phyloP scores from a whole-genome alignment of 2,888 invertebrate species.

The Drosophila paracracens region DNA sequence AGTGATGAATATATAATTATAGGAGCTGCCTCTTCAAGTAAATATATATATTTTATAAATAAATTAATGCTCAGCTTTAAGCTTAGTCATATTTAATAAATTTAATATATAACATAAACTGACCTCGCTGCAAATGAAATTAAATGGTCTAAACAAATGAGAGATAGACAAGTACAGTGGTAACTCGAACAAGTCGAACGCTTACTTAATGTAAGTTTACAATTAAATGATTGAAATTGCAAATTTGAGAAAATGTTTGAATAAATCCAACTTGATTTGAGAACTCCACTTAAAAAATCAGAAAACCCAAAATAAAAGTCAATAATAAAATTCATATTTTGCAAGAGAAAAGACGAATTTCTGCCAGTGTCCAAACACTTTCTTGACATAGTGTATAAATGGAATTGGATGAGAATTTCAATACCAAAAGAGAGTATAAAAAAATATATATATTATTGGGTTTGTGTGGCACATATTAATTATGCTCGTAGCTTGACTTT shows the following conservation, averaged over 20 bases:
- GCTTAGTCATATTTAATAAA: not conserved
- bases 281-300: not conserved
- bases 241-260: not conserved
- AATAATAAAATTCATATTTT: rapidly evolving
- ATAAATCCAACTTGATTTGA: not conserved
- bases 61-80: not conserved
- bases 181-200: not conserved
- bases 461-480: not conserved
- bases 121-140: slow-evolving; percentile 6
- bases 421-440: not conserved
- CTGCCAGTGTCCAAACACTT: not conserved
- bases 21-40: not conserved
- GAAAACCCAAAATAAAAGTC: not conserved
- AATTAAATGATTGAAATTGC: not conserved
- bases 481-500: not conserved
- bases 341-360: not conserved
- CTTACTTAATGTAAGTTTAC: not conserved
- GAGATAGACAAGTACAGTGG: not conserved
- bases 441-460: not conserved
- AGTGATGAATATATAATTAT: not conserved
- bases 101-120: not conserved
- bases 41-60: not conserved
- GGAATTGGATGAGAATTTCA: not conserved
- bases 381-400: not conserved
- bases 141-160: not conserved